Conservation (phyloP, 2,888 invertebrate genomes). For the Piscicola geometra region DNA sequence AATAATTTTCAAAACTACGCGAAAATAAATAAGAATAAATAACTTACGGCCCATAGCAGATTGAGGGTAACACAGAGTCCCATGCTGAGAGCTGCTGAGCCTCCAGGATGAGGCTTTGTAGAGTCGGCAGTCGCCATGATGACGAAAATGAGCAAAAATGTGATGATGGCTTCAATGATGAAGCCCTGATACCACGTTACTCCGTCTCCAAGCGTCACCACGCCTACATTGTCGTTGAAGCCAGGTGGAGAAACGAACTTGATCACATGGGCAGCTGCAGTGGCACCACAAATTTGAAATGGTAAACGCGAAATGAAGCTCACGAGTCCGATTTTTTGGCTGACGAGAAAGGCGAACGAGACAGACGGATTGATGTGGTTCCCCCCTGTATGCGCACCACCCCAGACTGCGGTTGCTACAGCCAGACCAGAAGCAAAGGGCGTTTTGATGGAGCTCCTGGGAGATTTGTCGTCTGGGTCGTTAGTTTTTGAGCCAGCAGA, state of each 20-base stretch:
- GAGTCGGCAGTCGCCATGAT: not conserved
- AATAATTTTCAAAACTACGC: no score
- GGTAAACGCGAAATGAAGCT: not conserved
- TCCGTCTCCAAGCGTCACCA: not conserved
- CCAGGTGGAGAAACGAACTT: not conserved
- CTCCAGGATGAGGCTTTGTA: not conserved
- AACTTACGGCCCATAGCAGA: not conserved
- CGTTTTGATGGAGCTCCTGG: not conserved
- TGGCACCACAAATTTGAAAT: not conserved
- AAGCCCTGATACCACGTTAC: not conserved
- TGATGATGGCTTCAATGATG: not conserved
- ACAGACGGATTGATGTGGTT: not conserved
- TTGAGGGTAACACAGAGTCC: not conserved
- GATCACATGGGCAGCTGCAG: not conserved
- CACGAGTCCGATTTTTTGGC: not conserved
- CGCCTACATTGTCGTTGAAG: conserved; percentile 7
- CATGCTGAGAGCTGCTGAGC: not conserved
- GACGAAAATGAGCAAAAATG: not conserved
- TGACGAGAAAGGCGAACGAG: conserved; percentile 1
- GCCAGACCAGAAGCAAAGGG: not conserved
- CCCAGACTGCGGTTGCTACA: not conserved
- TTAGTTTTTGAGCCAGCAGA: not conserved
- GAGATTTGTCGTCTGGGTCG: not conserved
- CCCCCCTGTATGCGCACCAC: not conserved
- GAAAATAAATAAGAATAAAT: no score